Conservation (phyloP, 1,140 invertebrate species). For the Drosophila chauvacae region DNA sequence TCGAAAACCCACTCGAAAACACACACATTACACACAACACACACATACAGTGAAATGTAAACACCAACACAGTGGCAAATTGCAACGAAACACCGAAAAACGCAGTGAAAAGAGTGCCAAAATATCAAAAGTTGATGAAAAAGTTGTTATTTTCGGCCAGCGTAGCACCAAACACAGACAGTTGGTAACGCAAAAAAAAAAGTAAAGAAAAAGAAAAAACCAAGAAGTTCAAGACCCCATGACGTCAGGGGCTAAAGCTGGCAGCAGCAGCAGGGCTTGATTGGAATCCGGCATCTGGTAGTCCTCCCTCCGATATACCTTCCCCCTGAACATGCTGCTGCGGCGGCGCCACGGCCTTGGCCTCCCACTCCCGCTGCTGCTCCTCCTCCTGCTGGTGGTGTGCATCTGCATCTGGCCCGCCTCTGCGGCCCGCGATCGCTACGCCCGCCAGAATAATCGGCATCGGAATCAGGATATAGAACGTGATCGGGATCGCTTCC, state of each 20-base stretch:
- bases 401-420: constrained; percentile 65
- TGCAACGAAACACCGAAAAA: constrained; percentile 59
- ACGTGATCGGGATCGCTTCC: constrained; percentile 27
- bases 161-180: constrained; percentile 51
- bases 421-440: constrained; percentile 63
- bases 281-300: constrained; percentile 25
- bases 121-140: constrained; percentile 55
- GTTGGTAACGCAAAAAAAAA: constrained; percentile 7
- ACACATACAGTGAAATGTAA: constrained; percentile 46
- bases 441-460: constrained; percentile 46
- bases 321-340: constrained; percentile 30
- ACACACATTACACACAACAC: constrained; percentile 26
- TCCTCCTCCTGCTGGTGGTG: constrained; percentile 57
- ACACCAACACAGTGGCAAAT: constrained; percentile 50
- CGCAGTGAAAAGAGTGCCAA: constrained; percentile 70
- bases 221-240: constrained; percentile 37
- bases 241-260: constrained; percentile 56
- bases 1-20: constrained; percentile 34
- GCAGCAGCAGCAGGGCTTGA: constrained; percentile 31
- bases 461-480: constrained; percentile 47
- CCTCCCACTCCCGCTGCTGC: constrained; percentile 53
- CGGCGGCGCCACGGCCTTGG: constrained; percentile 41
- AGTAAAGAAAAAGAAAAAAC: not conserved
- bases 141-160: constrained; percentile 69
- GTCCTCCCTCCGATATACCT: not conserved